Conservation (phyloP, 2,113 vertebrate genomes). For the Dunckerocampus dactyliophorus region DNA sequence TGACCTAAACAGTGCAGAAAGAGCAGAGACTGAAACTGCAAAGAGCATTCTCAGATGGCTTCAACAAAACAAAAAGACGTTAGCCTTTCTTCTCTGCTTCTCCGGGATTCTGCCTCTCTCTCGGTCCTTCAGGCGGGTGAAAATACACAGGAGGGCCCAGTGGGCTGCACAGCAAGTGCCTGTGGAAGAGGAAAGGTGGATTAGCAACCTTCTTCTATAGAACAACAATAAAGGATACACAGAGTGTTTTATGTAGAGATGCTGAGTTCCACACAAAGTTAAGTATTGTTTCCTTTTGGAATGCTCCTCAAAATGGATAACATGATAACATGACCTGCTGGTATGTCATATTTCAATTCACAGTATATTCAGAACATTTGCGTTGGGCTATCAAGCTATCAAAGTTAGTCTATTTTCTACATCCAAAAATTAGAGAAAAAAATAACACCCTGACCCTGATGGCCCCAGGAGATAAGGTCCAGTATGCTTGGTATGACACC, state of each 20-base stretch:
- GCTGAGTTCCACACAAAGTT: constrained; percentile 4
- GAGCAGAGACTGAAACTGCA: constrained; percentile 33
- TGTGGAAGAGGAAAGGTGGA: constrained; percentile 43
- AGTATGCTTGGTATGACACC: constrained; percentile 41
- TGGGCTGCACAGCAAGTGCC: constrained; percentile 24
- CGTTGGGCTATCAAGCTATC: neutral
- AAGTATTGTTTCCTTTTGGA: constrained; percentile 12
- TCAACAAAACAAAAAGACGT: constrained; percentile 45
- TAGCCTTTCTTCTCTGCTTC: constrained; percentile 37
- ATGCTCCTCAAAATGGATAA: constrained; percentile 15
- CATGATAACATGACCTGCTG: constrained; percentile 5
- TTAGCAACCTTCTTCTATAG: constrained; percentile 21
- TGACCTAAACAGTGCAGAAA: constrained; percentile 39
- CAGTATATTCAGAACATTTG: constrained; percentile 16
- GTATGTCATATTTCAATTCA: constrained; percentile 10
- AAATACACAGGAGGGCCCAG: constrained; percentile 21
- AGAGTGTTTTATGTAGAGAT: constrained; percentile 1
- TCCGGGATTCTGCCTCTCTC: constrained; percentile 32
- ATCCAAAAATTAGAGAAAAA: constrained; percentile 14
- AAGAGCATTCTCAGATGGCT: constrained; percentile 40
- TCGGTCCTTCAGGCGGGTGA: constrained; percentile 25
- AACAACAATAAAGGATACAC: neutral
- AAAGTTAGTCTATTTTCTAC: neutral
- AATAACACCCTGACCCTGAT: constrained; percentile 21
- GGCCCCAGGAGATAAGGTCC: constrained; percentile 17